Evolutionary conservation across 64 coral and sea anemone genomes (phyloP), one percentile per base, ranked within the genome.

Genomic region (Stylophora pistillata): DNA sequence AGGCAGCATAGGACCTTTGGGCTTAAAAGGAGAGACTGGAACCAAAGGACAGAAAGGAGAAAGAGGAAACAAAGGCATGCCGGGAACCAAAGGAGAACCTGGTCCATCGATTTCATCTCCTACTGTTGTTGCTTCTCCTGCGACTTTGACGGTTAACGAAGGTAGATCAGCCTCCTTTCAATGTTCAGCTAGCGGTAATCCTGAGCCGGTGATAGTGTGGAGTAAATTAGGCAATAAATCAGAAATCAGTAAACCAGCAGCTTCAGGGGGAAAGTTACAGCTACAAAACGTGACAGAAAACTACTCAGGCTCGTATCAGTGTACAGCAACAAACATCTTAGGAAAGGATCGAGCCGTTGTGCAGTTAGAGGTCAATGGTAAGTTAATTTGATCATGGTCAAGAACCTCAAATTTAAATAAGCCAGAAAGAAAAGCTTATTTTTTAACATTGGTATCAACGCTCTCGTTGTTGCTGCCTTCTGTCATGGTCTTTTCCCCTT

Each of bases 41-140:
- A 55, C 57, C 30, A 86, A 73, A 18, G 85, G 82, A 54, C 4
- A 58, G 1, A 68, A 53, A 17, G 68, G 66, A 28, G 53, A 13
- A 5, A 73, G 27, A 11, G 84, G 84, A 9, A 64, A 41, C 52
- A 18, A 68, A 58, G 84, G 84, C 23, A 53, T 56, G 15, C 66
- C 84, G 26, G 84, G 84, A 28, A 37, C 31, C 15, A 86, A 73
- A 86, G 84, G 84, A 28, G 84, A 86, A 64, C 84, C 84, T 30
- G 84, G 84, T 30, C 11, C 29, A 31, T 86, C 84, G 29, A 32
- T 86, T 30, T 86, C 84, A 73, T 12, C 69, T 18, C 84, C 84
- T 57, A 72, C 55, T 58, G 84, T 86, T 2, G 33, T 86, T n/a
- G 32, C 73, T 73, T 86, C 84, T 15, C 84, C 84, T 72, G 66